A percentile compares a stretch with the other conserved stretches of the same genome.
Evolutionary conservation across 1,140 invertebrate genomes (phyloP).

Genomic region (Meteorus sp.): DNA sequence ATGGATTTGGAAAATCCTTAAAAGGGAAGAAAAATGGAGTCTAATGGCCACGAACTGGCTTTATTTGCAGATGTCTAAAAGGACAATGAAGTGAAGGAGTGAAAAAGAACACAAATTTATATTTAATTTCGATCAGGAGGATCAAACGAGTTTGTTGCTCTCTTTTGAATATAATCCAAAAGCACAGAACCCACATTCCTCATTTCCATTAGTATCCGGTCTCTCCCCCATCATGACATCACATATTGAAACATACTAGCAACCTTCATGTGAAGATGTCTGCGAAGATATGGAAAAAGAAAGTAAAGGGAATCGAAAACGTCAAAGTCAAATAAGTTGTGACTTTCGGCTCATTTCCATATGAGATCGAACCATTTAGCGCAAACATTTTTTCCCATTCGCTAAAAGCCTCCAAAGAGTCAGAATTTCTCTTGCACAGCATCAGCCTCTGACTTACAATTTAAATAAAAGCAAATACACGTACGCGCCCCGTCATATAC

Average conservation of each 20-base stretch:
- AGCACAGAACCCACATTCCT: background rate
- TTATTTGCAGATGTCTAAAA: no score
- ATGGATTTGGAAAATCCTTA: no score
- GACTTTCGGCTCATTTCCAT: conserved; percentile 55
- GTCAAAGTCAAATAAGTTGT: conserved; percentile 22
- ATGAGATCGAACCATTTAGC: conserved; percentile 58
- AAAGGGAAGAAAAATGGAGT: no score
- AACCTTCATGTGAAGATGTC: background rate
- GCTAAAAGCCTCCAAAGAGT: conserved; percentile 46
- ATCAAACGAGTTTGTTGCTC: no score
- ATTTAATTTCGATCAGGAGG: no score
- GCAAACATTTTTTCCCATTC: conserved; percentile 56
- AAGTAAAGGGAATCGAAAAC: conserved; percentile 10
- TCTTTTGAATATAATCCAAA: conserved; percentile 5
- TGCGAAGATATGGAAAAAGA: background rate
- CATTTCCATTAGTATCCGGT: background rate
- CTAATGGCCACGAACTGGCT: no score
- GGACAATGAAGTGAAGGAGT: no score
- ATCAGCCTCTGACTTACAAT: conserved; percentile 56
- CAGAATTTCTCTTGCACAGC: background rate
- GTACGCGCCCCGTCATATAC: conserved; percentile 32
- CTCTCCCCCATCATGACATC: background rate
- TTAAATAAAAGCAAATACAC: conserved; percentile 61
- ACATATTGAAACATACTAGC: background rate
- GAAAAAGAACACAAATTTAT: no score